Conservation (phyloP, 1,140 invertebrate species). For the Lutraria rhynchaena region DNA sequence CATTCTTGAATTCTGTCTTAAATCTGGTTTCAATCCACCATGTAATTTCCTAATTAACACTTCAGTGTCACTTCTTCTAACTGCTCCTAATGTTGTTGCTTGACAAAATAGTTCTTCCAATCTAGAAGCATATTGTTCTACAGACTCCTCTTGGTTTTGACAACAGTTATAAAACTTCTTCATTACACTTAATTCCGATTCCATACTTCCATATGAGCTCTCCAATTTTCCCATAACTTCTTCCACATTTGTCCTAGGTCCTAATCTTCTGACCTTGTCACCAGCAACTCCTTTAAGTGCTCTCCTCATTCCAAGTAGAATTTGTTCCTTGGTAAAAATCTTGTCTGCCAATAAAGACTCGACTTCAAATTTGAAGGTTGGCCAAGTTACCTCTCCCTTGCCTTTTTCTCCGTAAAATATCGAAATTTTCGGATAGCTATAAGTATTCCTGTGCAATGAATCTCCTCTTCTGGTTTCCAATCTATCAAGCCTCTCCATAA, state of each 20-base stretch:
- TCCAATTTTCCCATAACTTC: slow-evolving; percentile 4
- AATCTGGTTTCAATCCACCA: slow-evolving; percentile 4
- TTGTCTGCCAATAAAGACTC: slow-evolving; percentile 8
- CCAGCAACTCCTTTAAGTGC: slow-evolving; percentile 9
- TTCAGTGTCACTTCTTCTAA: neutral
- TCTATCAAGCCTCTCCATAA: no score
- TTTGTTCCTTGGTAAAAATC: slow-evolving; percentile 24
- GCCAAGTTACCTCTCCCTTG: slow-evolving; percentile 28
- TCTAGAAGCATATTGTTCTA: slow-evolving; percentile 21
- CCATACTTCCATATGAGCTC: slow-evolving; percentile 18
- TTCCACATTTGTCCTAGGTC: neutral
- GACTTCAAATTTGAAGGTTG: slow-evolving; percentile 33
- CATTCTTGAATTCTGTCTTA: neutral
- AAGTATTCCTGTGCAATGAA: no score
- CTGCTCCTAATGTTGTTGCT: neutral
- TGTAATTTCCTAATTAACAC: slow-evolving; percentile 11
- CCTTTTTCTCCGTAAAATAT: slow-evolving; percentile 35
- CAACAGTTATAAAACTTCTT: slow-evolving; percentile 13
- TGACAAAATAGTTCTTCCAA: slow-evolving; percentile 32
- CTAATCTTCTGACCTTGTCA: slow-evolving; percentile 21
- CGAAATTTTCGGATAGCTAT: slow-evolving; percentile 18
- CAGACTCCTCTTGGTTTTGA: slow-evolving; percentile 8
- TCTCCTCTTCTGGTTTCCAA: no score
- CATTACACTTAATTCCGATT: slow-evolving; percentile 15
- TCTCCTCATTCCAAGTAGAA: slow-evolving; percentile 11